Evolutionary conservation across 2,797 vertebrate genomes (phyloP).

Genomic region (Eurystomus glaucurus): DNA sequence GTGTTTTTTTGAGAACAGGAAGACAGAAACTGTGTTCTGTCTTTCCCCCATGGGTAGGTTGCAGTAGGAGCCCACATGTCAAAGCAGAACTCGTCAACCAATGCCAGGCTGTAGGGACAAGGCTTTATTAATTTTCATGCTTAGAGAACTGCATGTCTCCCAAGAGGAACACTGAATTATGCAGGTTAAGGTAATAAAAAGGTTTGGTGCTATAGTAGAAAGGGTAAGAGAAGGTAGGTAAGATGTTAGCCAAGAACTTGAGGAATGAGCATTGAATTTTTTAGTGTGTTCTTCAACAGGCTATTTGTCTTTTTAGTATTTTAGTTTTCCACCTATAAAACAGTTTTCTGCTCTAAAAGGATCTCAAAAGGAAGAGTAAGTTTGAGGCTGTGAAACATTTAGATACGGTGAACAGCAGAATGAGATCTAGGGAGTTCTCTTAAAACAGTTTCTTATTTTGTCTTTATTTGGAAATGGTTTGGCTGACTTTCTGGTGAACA

Average conservation of each 20-base stretch:
- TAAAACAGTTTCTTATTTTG: neutral
- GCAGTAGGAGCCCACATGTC: neutral
- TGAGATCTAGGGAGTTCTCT: neutral
- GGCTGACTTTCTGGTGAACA: neutral
- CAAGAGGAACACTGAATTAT: neutral
- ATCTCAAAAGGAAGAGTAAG: neutral
- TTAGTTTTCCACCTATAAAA: neutral
- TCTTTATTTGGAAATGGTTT: constrained; percentile 40
- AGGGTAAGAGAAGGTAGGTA: neutral
- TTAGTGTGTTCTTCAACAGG: neutral
- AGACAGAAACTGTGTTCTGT: neutral
- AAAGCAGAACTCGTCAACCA: neutral
- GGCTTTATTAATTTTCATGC: neutral
- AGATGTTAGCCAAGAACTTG: neutral
- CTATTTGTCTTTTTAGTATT: neutral
- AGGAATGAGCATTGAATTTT: neutral
- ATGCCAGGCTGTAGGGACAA: neutral
- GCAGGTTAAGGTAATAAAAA: neutral
- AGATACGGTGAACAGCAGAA: neutral
- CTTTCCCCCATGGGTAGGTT: neutral
- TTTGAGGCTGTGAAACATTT: neutral
- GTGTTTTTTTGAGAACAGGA: neutral
- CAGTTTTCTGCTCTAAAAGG: neutral
- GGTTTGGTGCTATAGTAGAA: neutral
- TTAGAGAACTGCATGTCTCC: neutral